Conservation (phyloP, 2,888 invertebrate species). For the Parnassius mnemosyne region DNA sequence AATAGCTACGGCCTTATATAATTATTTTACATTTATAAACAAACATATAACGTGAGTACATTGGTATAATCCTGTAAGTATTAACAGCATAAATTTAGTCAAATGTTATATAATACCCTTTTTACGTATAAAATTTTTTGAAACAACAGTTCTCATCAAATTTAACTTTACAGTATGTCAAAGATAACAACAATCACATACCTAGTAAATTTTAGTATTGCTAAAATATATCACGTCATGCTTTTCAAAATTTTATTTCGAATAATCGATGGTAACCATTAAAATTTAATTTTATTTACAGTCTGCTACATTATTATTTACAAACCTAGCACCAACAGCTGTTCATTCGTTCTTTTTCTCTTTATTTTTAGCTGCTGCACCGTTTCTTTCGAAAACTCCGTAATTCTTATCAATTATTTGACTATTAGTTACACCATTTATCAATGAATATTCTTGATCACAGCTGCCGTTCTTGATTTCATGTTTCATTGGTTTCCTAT, state of each 20-base stretch:
- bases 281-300: conserved; percentile 23
- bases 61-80: neutral
- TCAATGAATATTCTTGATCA: conserved; percentile 37
- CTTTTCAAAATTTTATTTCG: neutral
- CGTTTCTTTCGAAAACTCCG: conserved; percentile 21
- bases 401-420: conserved; percentile 30
- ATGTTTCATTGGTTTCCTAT: conserved; percentile 41
- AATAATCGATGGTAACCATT: neutral
- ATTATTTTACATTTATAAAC: neutral
- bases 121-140: neutral
- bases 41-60: neutral
- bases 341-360: conserved; percentile 35
- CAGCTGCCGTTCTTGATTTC: conserved; percentile 35
- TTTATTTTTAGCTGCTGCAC: conserved; percentile 20
- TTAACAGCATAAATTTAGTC: no score
- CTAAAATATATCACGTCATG: neutral
- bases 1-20: conserved; percentile 3
- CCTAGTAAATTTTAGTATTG: no score
- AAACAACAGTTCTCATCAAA: neutral
- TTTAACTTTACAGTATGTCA: neutral
- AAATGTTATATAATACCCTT: neutral
- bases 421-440: conserved; percentile 39
- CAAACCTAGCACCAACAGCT: conserved; percentile 8
- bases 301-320: conserved; percentile 29
- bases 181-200: no score